Evolutionary conservation across 2,797 vertebrate genomes (phyloP), one percentile per base, ranked within the genome.

Genomic region (Helarctos malayanus): DNA sequence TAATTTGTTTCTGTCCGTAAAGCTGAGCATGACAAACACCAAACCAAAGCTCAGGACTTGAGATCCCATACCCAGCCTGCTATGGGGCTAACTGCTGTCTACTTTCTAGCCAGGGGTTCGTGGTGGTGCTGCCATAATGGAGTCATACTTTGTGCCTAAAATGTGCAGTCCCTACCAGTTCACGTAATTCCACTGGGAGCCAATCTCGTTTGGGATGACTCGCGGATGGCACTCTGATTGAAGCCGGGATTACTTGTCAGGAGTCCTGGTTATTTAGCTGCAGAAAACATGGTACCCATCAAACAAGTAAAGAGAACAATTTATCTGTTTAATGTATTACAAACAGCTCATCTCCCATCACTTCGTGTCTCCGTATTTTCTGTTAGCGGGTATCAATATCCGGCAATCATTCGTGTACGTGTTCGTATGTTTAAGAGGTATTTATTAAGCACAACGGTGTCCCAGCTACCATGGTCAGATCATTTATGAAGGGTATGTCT

Each of bases 21-120:
- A 97, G 95, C 95, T n/a, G 68, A 94, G 38, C 92, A 96, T 92
- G 97, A 98, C 97, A 98, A 96, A 96, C 89, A 96, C 92, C 93
- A 73, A 95, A 89, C 91, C 0, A 6, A 47, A 61, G 97, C 90
- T 98, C 98, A 97, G 94, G 98, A 98, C 91, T 96, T 97, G 91
- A 95, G 95, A 95, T 95, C 84, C 90, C 71, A 93, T 73, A 93
- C 97, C 97, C 97, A 91, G 95, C 97, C 96, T 91, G 71, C 29
- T 65, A 49, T 93, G 21, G 79, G 49, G 82, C 49, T 49, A 68
- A 65, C 71, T 57, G 92, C 73, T 96, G 80, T 80, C 61, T 73
- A n/a, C 80, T 91, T 82, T 86, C 91, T 78, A 38, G 89, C 75
- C 47, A 96, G 89, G 95, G 98, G 86, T 91, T 91, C 95, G 93